These are phyloP conservation scores for Enteromius argenteus DNA, from an alignment of 2,797 vertebrate species.

Conservation along the genomic window DNA sequence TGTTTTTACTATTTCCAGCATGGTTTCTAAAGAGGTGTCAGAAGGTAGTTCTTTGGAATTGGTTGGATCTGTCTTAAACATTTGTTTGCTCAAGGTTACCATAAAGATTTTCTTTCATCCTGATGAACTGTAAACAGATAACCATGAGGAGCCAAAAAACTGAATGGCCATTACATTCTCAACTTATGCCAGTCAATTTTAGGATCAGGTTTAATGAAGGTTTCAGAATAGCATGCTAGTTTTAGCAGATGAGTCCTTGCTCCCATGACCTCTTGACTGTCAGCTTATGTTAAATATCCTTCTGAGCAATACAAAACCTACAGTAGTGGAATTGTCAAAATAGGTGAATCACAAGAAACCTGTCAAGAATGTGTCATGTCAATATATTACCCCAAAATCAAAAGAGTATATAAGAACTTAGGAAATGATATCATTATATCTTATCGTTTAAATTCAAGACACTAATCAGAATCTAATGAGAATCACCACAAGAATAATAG, in stretches of 20 bases:
- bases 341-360: background rate
- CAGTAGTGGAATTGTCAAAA: background rate
- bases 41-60: background rate
- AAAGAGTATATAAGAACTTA: background rate
- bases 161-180: background rate
- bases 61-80: background rate
- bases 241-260: background rate
- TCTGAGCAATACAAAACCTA: conserved; percentile 31
- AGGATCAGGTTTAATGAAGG: background rate
- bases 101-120: background rate
- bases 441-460: background rate
- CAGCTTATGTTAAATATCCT: background rate
- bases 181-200: background rate
- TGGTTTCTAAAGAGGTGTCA: background rate
- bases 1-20: conserved; percentile 2
- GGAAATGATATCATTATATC: background rate
- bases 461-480: background rate
- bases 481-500: background rate
- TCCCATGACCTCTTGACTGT: background rate
- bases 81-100: background rate
- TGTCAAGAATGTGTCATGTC: background rate
- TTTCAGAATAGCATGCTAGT: background rate
- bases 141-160: background rate
- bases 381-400: background rate
- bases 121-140: conserved; percentile 9